These are phyloP conservation scores for Riptortus pedestris DNA, from an alignment of 1,140 invertebrate genomes.

Conservation along the genomic window DNA sequence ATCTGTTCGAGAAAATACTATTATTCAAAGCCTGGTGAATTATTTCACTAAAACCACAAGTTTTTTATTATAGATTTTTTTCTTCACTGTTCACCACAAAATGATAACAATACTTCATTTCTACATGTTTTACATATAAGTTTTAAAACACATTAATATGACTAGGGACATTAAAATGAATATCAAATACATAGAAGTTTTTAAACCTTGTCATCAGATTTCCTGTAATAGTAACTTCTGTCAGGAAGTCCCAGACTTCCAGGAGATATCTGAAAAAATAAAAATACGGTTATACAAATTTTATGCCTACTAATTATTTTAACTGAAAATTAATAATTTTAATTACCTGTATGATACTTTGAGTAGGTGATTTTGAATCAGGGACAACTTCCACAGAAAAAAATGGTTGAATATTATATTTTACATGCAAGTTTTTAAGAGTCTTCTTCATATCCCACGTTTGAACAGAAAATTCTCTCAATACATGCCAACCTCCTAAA, in stretches of 20 bases:
- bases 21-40: too few species aligned
- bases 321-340: too few species aligned
- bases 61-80: too few species aligned
- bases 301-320: not conserved
- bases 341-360: constrained; percentile 43
- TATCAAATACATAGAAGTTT: too few species aligned
- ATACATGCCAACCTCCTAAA: constrained; percentile 43
- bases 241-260: constrained; percentile 45
- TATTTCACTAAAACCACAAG: too few species aligned
- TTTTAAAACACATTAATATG: too few species aligned
- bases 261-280: constrained; percentile 35
- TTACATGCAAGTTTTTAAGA: constrained; percentile 38
- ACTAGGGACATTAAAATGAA: too few species aligned
- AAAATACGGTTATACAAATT: constrained; percentile 9
- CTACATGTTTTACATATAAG: too few species aligned
- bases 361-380: constrained; percentile 37
- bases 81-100: too few species aligned
- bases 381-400: constrained; percentile 43
- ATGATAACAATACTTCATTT: too few species aligned
- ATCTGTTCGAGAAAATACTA: too few species aligned
- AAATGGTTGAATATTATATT: constrained; percentile 41
- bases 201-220: constrained; percentile 37
- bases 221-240: constrained; percentile 42
- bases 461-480: constrained; percentile 39
- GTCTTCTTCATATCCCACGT: constrained; percentile 39